A percentile compares a stretch with the other conserved stretches of the same genome.
Evolutionary conservation across 1,140 invertebrate species (phyloP).

Genomic region (Zaprionus inermis): DNA sequence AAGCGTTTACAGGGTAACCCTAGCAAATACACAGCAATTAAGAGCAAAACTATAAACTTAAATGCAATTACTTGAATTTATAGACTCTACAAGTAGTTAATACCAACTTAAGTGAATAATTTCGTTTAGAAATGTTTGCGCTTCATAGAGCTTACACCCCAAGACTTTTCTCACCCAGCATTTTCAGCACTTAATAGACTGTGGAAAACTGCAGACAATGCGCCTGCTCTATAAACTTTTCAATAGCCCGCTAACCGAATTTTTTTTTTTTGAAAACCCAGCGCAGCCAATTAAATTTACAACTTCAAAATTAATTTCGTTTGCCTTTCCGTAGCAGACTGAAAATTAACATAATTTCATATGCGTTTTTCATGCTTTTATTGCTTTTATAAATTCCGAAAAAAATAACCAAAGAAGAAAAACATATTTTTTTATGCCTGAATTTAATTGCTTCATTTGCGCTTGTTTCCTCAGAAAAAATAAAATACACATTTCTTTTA

Average conservation of each 20-base stretch:
- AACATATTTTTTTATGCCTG: constrained; percentile 53
- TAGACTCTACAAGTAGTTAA: background rate
- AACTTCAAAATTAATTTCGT: constrained; percentile 53
- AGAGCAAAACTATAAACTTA: constrained; percentile 3
- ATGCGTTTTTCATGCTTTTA: constrained; percentile 39
- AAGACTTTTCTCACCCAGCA: background rate
- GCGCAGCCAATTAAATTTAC: constrained; percentile 60
- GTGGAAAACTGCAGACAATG: constrained; percentile 4
- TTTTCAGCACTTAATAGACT: constrained; percentile 2
- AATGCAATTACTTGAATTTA: constrained; percentile 9
- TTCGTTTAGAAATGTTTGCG: background rate
- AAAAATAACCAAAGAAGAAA: constrained; percentile 15
- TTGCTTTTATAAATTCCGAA: constrained; percentile 40
- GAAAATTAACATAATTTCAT: constrained; percentile 50
- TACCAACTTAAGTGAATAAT: constrained; percentile 5
- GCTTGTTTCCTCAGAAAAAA: constrained; percentile 27
- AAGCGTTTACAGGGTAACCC: background rate
- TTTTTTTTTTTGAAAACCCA: constrained; percentile 8
- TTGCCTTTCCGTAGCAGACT: constrained; percentile 33
- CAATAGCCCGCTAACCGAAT: constrained; percentile 1
- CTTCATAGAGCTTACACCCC: background rate
- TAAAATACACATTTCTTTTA: constrained; percentile 28
- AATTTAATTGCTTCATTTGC: constrained; percentile 81
- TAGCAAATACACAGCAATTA: background rate
- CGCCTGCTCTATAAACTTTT: background rate